phyloP scores from a whole-genome alignment of 1,140 invertebrate species.

The Drosophila kohkoa region DNA sequence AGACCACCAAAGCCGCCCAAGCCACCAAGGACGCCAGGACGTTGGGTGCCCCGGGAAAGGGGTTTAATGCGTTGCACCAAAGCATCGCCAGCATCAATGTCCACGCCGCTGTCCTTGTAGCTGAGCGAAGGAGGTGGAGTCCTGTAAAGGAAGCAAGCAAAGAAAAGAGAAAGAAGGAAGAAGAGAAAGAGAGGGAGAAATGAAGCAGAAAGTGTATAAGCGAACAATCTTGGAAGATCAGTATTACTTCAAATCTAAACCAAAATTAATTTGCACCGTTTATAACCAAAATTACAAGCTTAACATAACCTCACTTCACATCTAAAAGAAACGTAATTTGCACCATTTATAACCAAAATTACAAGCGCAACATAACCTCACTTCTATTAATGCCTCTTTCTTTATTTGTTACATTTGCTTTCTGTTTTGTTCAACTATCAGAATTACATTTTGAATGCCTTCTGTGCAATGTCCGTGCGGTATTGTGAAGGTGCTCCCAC shows the following conservation, averaged over 20 bases:
- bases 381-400: neutral
- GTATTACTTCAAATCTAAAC: neutral
- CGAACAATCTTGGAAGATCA: neutral
- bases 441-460: conserved; percentile 92
- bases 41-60: conserved; percentile 88
- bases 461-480: conserved; percentile 95
- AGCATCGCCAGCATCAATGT: conserved; percentile 95
- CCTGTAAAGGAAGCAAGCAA: conserved; percentile 32
- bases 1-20: conserved; percentile 97
- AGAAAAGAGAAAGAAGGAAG: neutral
- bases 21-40: conserved; percentile 90
- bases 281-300: neutral
- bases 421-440: too few species aligned
- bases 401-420: neutral
- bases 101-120: conserved; percentile 96
- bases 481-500: conserved; percentile 90
- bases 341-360: neutral
- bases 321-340: neutral
- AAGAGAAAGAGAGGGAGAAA: neutral
- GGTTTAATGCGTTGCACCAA: conserved; percentile 94
- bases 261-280: neutral
- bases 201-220: neutral
- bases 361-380: conserved; percentile 3
- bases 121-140: conserved; percentile 87
- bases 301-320: neutral